phyloP scores from a whole-genome alignment of 1,140 invertebrate genomes.

The Caenorhabditis inopinata region DNA sequence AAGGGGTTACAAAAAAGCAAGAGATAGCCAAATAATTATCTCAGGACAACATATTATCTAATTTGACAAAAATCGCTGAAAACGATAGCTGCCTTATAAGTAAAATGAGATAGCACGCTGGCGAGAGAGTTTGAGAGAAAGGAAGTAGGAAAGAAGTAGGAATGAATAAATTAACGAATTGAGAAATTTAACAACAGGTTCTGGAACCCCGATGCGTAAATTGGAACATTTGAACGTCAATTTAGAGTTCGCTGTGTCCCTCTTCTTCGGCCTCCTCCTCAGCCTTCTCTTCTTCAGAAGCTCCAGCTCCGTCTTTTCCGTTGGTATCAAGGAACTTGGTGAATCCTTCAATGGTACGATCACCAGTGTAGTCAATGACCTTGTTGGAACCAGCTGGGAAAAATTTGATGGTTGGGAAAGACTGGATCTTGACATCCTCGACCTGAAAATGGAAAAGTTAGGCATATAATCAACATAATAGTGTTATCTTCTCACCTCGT shows the following conservation, averaged over 20 bases:
- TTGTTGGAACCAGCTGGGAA: slow-evolving; percentile 72
- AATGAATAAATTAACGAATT: slow-evolving; percentile 11
- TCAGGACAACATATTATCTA: background rate
- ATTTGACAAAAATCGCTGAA: background rate
- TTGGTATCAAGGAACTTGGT: slow-evolving; percentile 85
- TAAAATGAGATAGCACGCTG: background rate
- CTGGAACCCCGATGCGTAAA: background rate
- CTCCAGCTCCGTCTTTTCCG: slow-evolving; percentile 72
- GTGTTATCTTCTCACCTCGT: slow-evolving; percentile 76
- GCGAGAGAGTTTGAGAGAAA: background rate
- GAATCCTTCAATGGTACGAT: slow-evolving; percentile 88
- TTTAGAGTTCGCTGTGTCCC: slow-evolving; percentile 56
- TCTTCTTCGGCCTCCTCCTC: slow-evolving; percentile 62
- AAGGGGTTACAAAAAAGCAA: slow-evolving; percentile 9
- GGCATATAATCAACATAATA: background rate
- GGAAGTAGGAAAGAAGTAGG: background rate
- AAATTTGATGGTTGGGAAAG: slow-evolving; percentile 93
- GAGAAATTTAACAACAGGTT: background rate
- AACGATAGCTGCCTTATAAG: background rate
- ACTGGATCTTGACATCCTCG: slow-evolving; percentile 82
- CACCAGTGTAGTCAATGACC: slow-evolving; percentile 88
- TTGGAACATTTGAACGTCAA: background rate
- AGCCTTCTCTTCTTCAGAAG: slow-evolving; percentile 63
- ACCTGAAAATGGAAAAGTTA: slow-evolving; percentile 42
- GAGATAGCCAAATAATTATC: slow-evolving; percentile 26